Conservation (phyloP, 35 echinoderm and acorn worm genomes). For the Apostichopus japonicus region DNA sequence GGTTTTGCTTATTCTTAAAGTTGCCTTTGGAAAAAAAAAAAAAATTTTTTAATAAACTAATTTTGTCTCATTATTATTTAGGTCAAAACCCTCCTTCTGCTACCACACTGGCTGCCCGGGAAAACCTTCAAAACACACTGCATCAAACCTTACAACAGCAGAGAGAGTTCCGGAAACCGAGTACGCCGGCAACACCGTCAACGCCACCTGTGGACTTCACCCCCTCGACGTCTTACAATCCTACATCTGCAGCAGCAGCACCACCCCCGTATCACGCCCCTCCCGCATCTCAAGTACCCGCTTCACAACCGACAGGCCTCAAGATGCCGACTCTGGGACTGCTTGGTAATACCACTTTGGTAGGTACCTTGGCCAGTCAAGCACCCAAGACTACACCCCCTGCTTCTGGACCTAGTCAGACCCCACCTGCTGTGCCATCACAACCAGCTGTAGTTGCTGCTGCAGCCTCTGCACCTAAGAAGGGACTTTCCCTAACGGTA, state of each 20-base stretch:
- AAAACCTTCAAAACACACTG: slow-evolving; percentile 80
- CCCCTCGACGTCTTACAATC: slow-evolving; percentile 44
- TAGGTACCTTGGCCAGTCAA: slow-evolving; percentile 28
- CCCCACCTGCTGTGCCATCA: not conserved
- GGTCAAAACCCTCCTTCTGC: slow-evolving; percentile 56
- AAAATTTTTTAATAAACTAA: no score
- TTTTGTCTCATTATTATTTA: not conserved
- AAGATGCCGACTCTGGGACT: slow-evolving; percentile 38
- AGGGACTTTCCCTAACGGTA: slow-evolving; percentile 90
- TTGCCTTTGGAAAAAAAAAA: no score
- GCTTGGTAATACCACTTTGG: slow-evolving; percentile 29
- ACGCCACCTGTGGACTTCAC: slow-evolving; percentile 28
- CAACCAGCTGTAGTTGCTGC: slow-evolving; percentile 7
- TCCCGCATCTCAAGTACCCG: not conserved
- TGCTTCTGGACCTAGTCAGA: slow-evolving; percentile 4
- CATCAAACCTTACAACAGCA: slow-evolving; percentile 78
- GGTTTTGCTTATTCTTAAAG: no score
- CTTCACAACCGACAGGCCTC: slow-evolving; percentile 17
- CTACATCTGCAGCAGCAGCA: slow-evolving; percentile 33
- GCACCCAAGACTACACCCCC: slow-evolving; percentile 32
- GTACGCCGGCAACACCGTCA: slow-evolving; percentile 21
- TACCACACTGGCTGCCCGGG: slow-evolving; percentile 77
- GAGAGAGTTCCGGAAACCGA: slow-evolving; percentile 55
- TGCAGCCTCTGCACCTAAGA: slow-evolving; percentile 57
- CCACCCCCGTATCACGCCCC: not conserved